Percentiles rank a stretch among this genome's conserved stretches.
phyloP scores from a whole-genome alignment of 2,888 invertebrate genomes.

The Cryptocephalus moraei region DNA sequence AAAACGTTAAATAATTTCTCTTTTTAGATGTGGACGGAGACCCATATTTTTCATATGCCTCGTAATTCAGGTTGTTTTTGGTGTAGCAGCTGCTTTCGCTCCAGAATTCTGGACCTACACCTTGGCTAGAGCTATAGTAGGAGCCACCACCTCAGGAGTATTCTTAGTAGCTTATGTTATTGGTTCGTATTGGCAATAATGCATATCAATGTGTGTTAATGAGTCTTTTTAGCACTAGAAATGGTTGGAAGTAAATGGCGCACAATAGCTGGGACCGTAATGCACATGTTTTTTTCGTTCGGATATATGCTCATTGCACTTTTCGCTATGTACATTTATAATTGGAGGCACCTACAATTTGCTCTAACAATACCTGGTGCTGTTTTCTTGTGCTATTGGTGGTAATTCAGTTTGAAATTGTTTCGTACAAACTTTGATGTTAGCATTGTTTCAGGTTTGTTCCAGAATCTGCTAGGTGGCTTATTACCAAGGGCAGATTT shows the following conservation, averaged over 20 bases:
- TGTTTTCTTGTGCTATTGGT: slow-evolving; percentile 58
- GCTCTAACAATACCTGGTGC: slow-evolving; percentile 59
- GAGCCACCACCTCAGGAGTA: slow-evolving; percentile 65
- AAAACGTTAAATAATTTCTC: slow-evolving; percentile 2
- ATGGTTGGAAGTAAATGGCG: slow-evolving; percentile 64
- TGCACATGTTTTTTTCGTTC: slow-evolving; percentile 64
- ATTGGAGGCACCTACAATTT: slow-evolving; percentile 62
- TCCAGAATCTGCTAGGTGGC: slow-evolving; percentile 66
- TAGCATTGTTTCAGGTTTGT: slow-evolving; percentile 41
- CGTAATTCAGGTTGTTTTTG: slow-evolving; percentile 57
- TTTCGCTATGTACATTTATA: slow-evolving; percentile 54
- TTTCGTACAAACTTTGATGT: not conserved
- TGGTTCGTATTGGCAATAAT: slow-evolving; percentile 38
- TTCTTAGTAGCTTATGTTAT: slow-evolving; percentile 71
- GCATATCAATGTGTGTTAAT: not conserved
- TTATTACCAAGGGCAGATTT: slow-evolving; percentile 52
- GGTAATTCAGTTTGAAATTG: slow-evolving; percentile 35
- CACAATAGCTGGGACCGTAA: slow-evolving; percentile 58
- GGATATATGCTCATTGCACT: slow-evolving; percentile 60
- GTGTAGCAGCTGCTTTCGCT: slow-evolving; percentile 53
- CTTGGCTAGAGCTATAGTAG: slow-evolving; percentile 54
- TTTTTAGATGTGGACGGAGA: slow-evolving; percentile 52
- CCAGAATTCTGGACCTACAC: slow-evolving; percentile 61
- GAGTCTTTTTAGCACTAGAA: slow-evolving; percentile 42
- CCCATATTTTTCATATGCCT: slow-evolving; percentile 63